Base-by-base conservation (phyloP, 2,113 vertebrate genomes). In the Echinops telfairi region DNA sequence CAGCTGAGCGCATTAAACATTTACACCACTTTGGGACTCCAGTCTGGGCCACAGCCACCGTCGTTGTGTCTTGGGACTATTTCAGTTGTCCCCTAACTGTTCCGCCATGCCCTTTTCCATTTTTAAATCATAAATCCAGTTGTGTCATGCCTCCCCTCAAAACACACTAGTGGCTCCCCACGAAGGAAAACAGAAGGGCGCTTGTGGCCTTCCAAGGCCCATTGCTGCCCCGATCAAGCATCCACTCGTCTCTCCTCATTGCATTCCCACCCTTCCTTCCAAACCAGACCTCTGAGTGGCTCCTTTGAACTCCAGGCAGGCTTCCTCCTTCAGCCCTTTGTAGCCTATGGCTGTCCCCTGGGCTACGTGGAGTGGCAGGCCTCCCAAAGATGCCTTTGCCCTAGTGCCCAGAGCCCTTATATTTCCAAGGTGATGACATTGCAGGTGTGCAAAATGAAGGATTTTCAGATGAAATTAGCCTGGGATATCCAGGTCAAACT, bases 151-250 rank as follows among this genome's bases (percentile, higher is more conserved):
- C 57, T 53, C 47, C 47, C 47, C 47, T 53, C 47, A 53, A 57
- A 29, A 53, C 19, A 29, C 16, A 23, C 43, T 0, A 2, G 0
- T 29, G 62, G 68, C 10, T 58, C 20, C 71, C 68, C 0, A 0
- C 0, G 27, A 36, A 29, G n/a, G 6, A 3, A 73, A 38, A 38
- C 43, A 9, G 11, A 40, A 19, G 33, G 1, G 3, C 19, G 47
- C 20, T 20, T 2, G 0, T 19, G 53, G 76, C 66, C 3, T 17
- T 25, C 0, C 0, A 23, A 73, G 36, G 1, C n/a, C 11, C 3
- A 0, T 36, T 1, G 1, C 23, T 11, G 12, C 57, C 75, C 66
- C 29, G 16, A 25, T 16, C 19, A 10, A 7, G 66, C 33, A 20
- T 40, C 19, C 29, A 1, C 23, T 25, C 9, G 64, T 58, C 2